phyloP scores from a whole-genome alignment of 2,888 invertebrate species.

The Tipula unca region DNA sequence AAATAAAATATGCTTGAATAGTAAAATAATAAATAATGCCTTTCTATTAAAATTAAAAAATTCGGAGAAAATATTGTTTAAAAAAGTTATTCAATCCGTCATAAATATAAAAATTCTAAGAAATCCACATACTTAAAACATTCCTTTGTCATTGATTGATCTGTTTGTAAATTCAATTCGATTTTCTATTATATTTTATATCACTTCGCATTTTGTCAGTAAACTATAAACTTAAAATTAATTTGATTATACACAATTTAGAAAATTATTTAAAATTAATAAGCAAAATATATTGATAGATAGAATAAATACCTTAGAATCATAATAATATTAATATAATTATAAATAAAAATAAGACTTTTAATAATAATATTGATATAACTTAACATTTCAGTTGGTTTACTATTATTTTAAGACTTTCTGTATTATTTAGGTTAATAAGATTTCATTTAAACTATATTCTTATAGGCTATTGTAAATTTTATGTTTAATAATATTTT shows the following conservation, averaged over 20 bases:
- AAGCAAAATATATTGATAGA: background rate
- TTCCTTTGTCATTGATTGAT: too few relatives aligned
- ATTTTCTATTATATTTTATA: background rate
- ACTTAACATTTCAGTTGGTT: slow-evolving; percentile 14
- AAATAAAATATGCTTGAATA: background rate
- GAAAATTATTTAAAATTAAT: background rate
- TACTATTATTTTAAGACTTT: background rate
- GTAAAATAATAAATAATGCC: background rate
- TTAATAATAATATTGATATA: background rate
- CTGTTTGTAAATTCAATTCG: background rate
- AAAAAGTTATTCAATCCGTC: background rate
- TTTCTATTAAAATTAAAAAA: background rate
- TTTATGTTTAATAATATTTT: background rate
- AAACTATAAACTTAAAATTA: background rate
- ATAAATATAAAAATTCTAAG: background rate
- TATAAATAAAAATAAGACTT: background rate
- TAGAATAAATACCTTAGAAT: background rate
- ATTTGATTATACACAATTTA: background rate
- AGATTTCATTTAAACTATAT: background rate
- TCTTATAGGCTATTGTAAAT: background rate
- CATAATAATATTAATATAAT: background rate
- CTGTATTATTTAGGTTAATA: background rate
- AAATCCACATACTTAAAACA: background rate
- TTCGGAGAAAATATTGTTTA: background rate
- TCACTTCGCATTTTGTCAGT: background rate